Percentiles rank a stretch among this genome's conserved stretches.
Evolutionary conservation across 2,888 invertebrate genomes (phyloP).

Genomic region (Tetranychus truncatus): DNA sequence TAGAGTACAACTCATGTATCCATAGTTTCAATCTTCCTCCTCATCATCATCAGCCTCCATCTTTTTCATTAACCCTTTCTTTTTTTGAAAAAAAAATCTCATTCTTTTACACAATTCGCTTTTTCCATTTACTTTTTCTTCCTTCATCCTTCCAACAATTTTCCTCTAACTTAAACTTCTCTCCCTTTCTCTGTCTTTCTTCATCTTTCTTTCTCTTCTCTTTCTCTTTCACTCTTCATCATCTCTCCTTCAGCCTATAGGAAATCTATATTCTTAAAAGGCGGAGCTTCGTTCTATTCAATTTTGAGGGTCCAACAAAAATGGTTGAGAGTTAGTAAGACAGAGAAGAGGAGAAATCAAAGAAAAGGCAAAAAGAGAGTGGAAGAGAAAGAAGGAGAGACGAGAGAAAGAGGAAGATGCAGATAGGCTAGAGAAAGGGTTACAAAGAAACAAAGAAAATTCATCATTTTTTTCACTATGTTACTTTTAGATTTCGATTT

Average conservation of each 20-base stretch:
- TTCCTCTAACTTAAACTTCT: not conserved
- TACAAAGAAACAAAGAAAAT: constrained; percentile 1
- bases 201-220: constrained; percentile 9
- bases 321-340: not conserved
- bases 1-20: not conserved
- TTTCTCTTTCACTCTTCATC: not conserved
- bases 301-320: constrained; percentile 1
- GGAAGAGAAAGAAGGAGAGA: too few species aligned
- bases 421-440: not conserved
- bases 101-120: constrained; percentile 5
- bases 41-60: constrained; percentile 4
- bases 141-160: not conserved
- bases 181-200: not conserved
- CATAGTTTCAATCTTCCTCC: not conserved
- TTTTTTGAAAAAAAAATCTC: not conserved
- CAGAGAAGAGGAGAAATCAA: not conserved
- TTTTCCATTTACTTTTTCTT: not conserved
- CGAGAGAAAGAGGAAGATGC: not conserved
- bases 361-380: not conserved
- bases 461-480: not conserved
- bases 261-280: not conserved
- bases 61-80: not conserved
- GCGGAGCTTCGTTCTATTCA: not conserved
- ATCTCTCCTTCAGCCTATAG: not conserved
- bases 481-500: not conserved